Conservation (phyloP, 1,140 invertebrate species). For the Eciton burchellii region DNA sequence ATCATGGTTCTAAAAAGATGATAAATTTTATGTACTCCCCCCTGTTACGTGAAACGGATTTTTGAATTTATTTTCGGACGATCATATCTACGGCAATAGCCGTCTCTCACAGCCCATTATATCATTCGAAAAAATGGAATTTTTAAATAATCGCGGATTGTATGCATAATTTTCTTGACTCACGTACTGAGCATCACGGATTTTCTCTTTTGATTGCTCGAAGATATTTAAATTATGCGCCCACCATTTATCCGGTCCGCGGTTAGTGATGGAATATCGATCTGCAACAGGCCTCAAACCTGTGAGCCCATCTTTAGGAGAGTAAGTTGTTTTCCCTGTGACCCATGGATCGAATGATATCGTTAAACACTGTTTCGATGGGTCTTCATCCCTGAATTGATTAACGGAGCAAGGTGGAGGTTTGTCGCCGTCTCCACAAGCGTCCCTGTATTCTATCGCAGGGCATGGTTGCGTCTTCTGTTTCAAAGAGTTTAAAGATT, state of each 20-base stretch:
- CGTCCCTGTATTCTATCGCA: slow-evolving; percentile 45
- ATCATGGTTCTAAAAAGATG: slow-evolving; percentile 82
- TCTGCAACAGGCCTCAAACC: slow-evolving; percentile 90
- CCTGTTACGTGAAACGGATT: background rate
- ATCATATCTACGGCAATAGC: too few species aligned
- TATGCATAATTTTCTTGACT: background rate
- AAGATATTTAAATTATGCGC: slow-evolving; percentile 70
- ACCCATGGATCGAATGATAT: slow-evolving; percentile 88
- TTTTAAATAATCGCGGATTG: background rate
- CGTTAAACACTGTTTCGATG: slow-evolving; percentile 81
- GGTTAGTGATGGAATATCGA: slow-evolving; percentile 90
- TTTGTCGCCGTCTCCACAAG: slow-evolving; percentile 47
- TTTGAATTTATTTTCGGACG: background rate
- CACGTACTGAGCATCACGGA: slow-evolving; percentile 69
- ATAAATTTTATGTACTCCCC: too few species aligned
- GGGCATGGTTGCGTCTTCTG: slow-evolving; percentile 46
- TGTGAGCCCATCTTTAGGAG: slow-evolving; percentile 88
- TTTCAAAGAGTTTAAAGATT: background rate
- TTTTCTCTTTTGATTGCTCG: slow-evolving; percentile 67
- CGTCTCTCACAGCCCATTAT: too few species aligned
- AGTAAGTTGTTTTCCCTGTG: slow-evolving; percentile 90
- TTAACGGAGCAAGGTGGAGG: slow-evolving; percentile 86
- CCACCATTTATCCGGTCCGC: slow-evolving; percentile 87
- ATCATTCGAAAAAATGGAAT: background rate
- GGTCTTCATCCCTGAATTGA: slow-evolving; percentile 85